Base-by-base conservation (phyloP, 2,113 vertebrate genomes). In the Pelvicachromis taeniatus region DNA sequence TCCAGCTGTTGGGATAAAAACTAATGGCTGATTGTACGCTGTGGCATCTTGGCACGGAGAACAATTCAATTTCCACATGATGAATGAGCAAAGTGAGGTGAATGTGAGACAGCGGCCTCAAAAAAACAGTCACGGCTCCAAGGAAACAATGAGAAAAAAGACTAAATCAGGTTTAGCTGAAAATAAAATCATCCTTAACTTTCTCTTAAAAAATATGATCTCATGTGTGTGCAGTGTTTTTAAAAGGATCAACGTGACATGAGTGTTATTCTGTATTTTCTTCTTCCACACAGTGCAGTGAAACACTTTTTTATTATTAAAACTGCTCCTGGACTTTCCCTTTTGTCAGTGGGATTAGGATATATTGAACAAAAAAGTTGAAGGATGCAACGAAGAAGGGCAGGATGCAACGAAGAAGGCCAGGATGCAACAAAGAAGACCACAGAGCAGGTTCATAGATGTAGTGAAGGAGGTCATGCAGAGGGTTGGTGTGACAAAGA, bases 61-160 rank as follows among this genome's bases (percentile, higher is more conserved):
- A 95, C 91, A 91, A 95, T 95, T 95, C 90, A 94, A 93, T 95
- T 95, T 94, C 82, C 82, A 48, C n/a, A 58, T 95, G 93, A 96
- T 95, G 89, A 93, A 96, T 90, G 91, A 85, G 70, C 83, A 21
- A 77, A 87, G 78, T 80, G 89, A 91, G 91, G 86, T 65, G 89
- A 87, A 90, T 85, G 75, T 70, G 83, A 94, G 88, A 83, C 79
- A 91, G 38, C 31, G 83, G 80, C 86, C 86, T 80, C 35, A 87
- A 54, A 78, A 65, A 56, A 68, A 21, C 35, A 84, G 53, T 42
- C 83, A 85, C 29, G 78, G 77, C 78, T 73, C 33, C 23, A 53
- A 87, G 85, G 78, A 78, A 68, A 85, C 70, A 75, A 77, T 48
- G 26, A 59, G 2, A 45, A 52, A 29, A 54, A 81, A 84, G 86